phyloP scores from a whole-genome alignment of 2,797 vertebrate species.

The Antrozous pallidus region DNA sequence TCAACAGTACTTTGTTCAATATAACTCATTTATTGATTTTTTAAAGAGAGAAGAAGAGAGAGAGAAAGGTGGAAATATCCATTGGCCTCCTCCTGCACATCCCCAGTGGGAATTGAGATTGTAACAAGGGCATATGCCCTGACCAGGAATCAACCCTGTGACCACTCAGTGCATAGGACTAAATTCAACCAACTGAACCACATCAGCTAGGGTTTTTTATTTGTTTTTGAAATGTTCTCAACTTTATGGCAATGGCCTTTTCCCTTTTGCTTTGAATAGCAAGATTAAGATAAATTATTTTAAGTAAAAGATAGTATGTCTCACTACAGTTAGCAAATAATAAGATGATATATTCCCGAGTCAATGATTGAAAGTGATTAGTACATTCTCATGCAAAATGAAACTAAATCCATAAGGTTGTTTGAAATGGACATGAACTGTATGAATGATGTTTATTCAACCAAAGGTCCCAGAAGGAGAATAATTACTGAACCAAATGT shows the following conservation, averaged over 20 bases:
- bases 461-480: background rate
- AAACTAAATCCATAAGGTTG: constrained; percentile 4
- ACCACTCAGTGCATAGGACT: background rate
- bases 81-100: background rate
- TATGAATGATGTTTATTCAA: background rate
- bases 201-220: background rate
- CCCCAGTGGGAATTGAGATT: background rate
- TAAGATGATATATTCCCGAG: constrained; percentile 33
- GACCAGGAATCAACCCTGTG: background rate
- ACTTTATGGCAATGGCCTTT: constrained; percentile 1
- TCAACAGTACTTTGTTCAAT: constrained; percentile 11
- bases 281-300: constrained; percentile 51
- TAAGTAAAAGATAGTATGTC: constrained; percentile 33
- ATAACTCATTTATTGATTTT: background rate
- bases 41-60: background rate
- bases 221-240: constrained; percentile 55
- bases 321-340: constrained; percentile 35
- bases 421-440: constrained; percentile 33
- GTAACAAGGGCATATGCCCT: background rate
- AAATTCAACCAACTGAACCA: background rate
- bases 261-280: constrained; percentile 22
- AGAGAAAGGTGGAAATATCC: background rate
- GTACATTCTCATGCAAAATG: constrained; percentile 16
- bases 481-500: constrained; percentile 20
- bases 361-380: constrained; percentile 47